These are phyloP conservation scores for Oenanthe oenanthe DNA, from an alignment of 2,113 vertebrate genomes.

Conservation along the genomic window DNA sequence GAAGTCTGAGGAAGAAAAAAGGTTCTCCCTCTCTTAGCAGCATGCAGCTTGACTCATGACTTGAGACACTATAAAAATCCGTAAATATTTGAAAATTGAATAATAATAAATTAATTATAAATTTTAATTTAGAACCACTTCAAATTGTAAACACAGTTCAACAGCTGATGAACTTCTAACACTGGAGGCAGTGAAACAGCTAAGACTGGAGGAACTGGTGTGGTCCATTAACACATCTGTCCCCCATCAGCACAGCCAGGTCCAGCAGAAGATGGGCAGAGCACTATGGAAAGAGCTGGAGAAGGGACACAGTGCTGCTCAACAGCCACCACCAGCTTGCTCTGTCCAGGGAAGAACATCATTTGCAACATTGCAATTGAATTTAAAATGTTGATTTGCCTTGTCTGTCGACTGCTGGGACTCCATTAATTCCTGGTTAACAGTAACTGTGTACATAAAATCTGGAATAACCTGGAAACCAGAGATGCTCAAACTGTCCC, in stretches of 20 bases:
- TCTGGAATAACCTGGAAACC: slow-evolving; percentile 7
- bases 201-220: background rate
- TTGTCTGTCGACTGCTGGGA: background rate
- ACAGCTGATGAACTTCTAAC: background rate
- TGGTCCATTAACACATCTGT: background rate
- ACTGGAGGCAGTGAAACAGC: accelerated
- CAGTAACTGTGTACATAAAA: slow-evolving; percentile 26
- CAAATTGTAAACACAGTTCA: background rate
- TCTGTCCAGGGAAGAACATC: slow-evolving; percentile 4
- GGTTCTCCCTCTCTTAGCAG: background rate
- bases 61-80: background rate
- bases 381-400: slow-evolving; percentile 43
- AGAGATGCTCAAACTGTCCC: background rate
- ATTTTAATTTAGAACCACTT: slow-evolving; percentile 39
- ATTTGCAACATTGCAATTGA: slow-evolving; percentile 5
- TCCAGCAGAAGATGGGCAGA: background rate
- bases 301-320: background rate
- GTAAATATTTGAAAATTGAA: slow-evolving; percentile 6
- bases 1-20: background rate
- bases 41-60: background rate
- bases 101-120: background rate
- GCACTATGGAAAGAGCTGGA: background rate
- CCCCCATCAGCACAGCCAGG: background rate
- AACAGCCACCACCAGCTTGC: background rate
- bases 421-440: slow-evolving; percentile 31